Conservation (phyloP, 2,113 vertebrate genomes). For the Atrichornis clamosus region DNA sequence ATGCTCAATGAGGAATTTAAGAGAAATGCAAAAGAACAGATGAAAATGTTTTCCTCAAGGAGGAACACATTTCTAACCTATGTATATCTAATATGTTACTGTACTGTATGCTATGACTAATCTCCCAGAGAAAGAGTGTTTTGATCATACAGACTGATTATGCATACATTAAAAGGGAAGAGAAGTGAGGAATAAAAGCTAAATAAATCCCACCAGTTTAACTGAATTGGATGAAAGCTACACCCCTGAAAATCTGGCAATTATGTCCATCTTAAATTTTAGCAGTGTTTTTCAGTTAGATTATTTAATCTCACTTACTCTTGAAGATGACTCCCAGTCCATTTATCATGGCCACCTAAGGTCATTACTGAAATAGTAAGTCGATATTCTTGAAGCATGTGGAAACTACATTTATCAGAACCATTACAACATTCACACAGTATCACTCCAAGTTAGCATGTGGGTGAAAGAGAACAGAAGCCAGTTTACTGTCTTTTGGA, state of each 20-base stretch:
- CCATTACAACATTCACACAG: background rate
- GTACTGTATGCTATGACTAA: background rate
- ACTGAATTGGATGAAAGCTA: background rate
- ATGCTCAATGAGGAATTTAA: constrained; percentile 33
- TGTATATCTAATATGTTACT: background rate
- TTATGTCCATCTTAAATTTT: background rate
- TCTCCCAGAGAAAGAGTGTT: background rate
- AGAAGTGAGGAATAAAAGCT: background rate
- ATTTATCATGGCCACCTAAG: background rate
- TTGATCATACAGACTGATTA: background rate
- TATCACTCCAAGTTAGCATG: background rate
- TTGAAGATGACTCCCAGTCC: background rate
- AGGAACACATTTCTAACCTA: constrained; percentile 17
- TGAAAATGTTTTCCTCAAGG: background rate
- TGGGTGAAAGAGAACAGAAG: background rate
- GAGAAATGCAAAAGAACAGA: constrained; percentile 7
- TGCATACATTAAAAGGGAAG: background rate
- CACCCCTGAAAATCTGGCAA: background rate
- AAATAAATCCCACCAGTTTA: background rate
- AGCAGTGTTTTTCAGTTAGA: background rate
- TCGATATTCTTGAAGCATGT: background rate
- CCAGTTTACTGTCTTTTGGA: background rate
- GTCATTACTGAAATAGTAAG: background rate
- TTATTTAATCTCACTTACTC: background rate
- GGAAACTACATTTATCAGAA: background rate